Percentiles rank a stretch among this genome's conserved stretches.
These are phyloP conservation scores for Cerceris rybyensis DNA, from an alignment of 2,888 invertebrate genomes.

Conservation along the genomic window DNA sequence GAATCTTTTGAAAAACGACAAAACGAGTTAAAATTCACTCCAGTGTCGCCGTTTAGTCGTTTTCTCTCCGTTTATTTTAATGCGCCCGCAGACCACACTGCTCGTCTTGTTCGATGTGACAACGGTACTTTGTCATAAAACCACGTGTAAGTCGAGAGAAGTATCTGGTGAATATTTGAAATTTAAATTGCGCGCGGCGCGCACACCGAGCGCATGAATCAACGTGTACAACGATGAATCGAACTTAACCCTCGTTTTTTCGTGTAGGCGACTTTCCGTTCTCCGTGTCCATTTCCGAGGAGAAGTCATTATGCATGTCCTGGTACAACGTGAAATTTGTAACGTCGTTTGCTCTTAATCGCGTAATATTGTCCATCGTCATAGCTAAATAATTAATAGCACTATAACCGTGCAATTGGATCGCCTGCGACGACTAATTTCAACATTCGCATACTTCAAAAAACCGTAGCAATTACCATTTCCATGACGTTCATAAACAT, in stretches of 20 bases:
- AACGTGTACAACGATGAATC: slow-evolving; percentile 53
- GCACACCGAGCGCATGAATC: slow-evolving; percentile 59
- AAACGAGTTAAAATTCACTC: slow-evolving; percentile 12
- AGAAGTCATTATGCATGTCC: slow-evolving; percentile 26
- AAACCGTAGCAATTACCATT: no score
- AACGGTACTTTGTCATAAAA: slow-evolving; percentile 73
- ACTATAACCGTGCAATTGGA: background rate
- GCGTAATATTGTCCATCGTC: background rate
- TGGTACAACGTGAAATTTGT: slow-evolving; percentile 22
- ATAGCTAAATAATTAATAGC: slow-evolving; percentile 26
- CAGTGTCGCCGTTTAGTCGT: slow-evolving; percentile 8
- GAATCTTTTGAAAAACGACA: background rate
- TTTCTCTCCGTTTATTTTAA: slow-evolving; percentile 46
- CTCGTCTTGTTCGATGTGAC: slow-evolving; percentile 65
- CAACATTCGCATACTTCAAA: no score
- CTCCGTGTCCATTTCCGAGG: slow-evolving; percentile 11
- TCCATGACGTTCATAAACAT: no score
- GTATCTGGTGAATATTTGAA: slow-evolving; percentile 69
- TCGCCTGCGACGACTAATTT: background rate
- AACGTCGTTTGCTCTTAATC: slow-evolving; percentile 14
- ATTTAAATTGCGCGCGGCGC: slow-evolving; percentile 64
- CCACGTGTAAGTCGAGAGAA: slow-evolving; percentile 56
- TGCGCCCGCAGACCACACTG: slow-evolving; percentile 51
- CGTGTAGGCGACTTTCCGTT: slow-evolving; percentile 37
- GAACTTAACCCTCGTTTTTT: slow-evolving; percentile 42